Conservation (phyloP, 2,888 invertebrate genomes). For the Scaptomyza polygonia region DNA sequence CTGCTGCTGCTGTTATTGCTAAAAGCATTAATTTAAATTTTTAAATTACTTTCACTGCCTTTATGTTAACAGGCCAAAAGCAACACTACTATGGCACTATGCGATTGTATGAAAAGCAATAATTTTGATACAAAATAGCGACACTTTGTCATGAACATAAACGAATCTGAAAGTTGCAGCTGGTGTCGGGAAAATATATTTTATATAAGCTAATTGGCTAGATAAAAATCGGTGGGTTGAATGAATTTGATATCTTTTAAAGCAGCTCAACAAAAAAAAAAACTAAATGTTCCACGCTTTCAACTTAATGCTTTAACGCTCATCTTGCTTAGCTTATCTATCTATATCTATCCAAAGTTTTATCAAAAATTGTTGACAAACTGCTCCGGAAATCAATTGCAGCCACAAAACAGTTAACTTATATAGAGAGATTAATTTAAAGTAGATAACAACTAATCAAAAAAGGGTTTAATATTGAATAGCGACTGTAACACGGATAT, state of each 20-base stretch:
- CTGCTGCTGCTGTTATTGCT: constrained; percentile 10
- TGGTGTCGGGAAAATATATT: not conserved
- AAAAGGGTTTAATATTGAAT: not conserved
- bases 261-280: not conserved
- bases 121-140: constrained; percentile 26
- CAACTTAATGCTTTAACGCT: no score
- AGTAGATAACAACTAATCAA: not conserved
- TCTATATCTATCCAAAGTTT: no score
- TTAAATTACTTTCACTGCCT: constrained; percentile 72
- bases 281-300: no score
- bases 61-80: constrained; percentile 29
- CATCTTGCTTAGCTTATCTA: no score
- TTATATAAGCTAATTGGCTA: constrained; percentile 30
- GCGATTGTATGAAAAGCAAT: constrained; percentile 53
- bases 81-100: constrained; percentile 15
- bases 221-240: constrained; percentile 4
- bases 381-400: not conserved
- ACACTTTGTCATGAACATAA: constrained; percentile 15
- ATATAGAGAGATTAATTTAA: not conserved
- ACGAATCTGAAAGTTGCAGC: constrained; percentile 11
- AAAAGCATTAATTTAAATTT: constrained; percentile 63
- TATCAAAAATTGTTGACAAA: not conserved
- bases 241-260: not conserved
- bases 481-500: constrained; percentile 1
- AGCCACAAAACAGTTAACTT: not conserved